Base-by-base conservation (phyloP, 2,113 vertebrate species). In the Paramisgurnus dabryanus region DNA sequence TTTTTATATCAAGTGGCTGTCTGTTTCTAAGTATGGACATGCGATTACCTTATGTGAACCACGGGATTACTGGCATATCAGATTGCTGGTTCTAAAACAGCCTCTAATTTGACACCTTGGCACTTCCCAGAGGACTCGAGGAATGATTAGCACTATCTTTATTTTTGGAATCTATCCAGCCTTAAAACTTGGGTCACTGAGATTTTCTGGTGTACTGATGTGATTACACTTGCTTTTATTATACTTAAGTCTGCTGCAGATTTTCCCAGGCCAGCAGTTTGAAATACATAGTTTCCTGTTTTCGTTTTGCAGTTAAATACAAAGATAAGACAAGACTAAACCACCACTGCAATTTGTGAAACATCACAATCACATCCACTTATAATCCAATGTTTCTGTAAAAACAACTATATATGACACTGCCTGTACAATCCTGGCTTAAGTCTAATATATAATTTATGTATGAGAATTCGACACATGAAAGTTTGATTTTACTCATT, bases 1-100 rank as follows among this genome's bases (percentile, higher is more conserved):
- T 47, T 7, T 7, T 8, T 7, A n/a, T 80, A 66, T 41, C 18
- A 40, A 39, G 73, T 15, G 53, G 68, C 67, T 65, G 27, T 78
- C 73, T 47, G 74, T 39, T 61, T n/a, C 82, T 67, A 78, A 81
- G 34, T 78, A 45, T 49, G 15, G 79, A 73, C 5, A 40, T 7
- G 6, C 64, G 68, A 66, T 12, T 45, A 45, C 22, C 49, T 17
- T 49, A 41, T 72, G 73, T 77, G 45, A 71, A 27, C 40, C n/a
- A 49, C 22, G 18, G 43, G 70, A 74, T 67, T 50, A 45, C 55
- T 2, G 3, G 22, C 2, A 71, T 60, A 78, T 83, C 50, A 78
- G 73, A 76, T 85, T 81, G 68, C 45, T 39, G 55, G 66, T 70
- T 74, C 81, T 66, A 81, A 74, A 74, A 76, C 76, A 50, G 27